Conservation (phyloP, 2,797 vertebrate genomes). For the Aythya fuligula region DNA sequence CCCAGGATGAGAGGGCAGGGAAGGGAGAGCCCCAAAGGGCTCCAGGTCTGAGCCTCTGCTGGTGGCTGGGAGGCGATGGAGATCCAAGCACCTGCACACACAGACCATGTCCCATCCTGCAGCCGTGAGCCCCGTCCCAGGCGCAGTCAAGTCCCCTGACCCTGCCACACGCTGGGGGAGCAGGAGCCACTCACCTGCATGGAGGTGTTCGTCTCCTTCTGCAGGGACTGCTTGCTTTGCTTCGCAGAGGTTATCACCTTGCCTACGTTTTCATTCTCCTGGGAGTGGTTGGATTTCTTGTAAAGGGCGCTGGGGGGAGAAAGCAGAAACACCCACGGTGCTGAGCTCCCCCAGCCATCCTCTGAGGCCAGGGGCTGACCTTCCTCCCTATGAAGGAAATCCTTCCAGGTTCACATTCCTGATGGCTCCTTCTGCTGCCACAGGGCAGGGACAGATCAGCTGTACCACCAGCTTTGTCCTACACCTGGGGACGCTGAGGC, state of each 20-base stretch:
- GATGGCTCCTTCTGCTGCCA: neutral
- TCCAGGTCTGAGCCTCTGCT: neutral
- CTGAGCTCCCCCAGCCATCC: neutral
- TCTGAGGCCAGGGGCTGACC: neutral
- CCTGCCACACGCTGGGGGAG: neutral
- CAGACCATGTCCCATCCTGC: accelerated
- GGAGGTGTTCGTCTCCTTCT: constrained; percentile 58
- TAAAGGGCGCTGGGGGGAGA: constrained; percentile 24
- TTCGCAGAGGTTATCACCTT: constrained; percentile 13
- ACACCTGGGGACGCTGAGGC: accelerated
- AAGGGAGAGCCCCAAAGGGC: neutral
- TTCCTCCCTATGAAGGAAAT: neutral
- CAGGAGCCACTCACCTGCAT: constrained; percentile 71
- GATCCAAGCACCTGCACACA: neutral
- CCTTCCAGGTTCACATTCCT: neutral
- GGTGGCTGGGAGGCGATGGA: neutral
- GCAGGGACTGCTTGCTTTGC: constrained; percentile 35
- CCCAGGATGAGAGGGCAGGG: neutral
- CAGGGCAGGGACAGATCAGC: neutral
- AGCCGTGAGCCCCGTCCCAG: neutral
- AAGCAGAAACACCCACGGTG: neutral
- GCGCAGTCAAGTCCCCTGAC: neutral
- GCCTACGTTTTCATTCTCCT: constrained; percentile 64
- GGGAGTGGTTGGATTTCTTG: constrained; percentile 49
- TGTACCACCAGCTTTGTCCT: neutral